Percentiles rank a stretch among this genome's conserved stretches.
Evolutionary conservation across 2,888 invertebrate species (phyloP).

Genomic region (Ganaspis brasiliensis): DNA sequence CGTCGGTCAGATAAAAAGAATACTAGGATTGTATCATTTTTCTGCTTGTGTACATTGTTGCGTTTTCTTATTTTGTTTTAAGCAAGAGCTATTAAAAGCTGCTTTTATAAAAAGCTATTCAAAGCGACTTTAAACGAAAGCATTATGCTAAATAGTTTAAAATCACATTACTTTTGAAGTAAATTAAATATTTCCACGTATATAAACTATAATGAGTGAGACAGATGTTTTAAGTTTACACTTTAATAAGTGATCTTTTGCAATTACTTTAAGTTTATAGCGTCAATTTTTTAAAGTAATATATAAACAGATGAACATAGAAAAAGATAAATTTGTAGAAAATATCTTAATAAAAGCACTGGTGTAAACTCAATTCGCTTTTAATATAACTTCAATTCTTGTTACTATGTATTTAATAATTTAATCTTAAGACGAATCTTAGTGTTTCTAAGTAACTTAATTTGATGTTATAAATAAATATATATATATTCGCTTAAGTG

Average conservation of each 20-base stretch:
- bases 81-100: too few relatives aligned
- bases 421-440: neutral
- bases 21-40: neutral
- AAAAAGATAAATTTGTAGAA: neutral
- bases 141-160: too few relatives aligned
- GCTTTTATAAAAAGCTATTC: too few relatives aligned
- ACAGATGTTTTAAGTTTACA: neutral
- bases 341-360: neutral
- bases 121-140: too few relatives aligned
- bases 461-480: too few relatives aligned
- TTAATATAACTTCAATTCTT: neutral
- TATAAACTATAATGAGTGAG: neutral
- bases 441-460: neutral
- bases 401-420: neutral
- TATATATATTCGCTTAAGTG: too few relatives aligned
- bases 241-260: neutral
- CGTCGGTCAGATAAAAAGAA: neutral
- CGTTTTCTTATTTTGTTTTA: neutral
- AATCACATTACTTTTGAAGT: too few relatives aligned
- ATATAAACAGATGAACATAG: constrained; percentile 9
- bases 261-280: neutral
- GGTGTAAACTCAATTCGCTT: constrained; percentile 2
- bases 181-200: too few relatives aligned
- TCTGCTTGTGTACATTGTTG: constrained; percentile 4
- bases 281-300: constrained; percentile 1